phyloP scores from a whole-genome alignment of 2,888 invertebrate species.

The Embidobia sp. region DNA sequence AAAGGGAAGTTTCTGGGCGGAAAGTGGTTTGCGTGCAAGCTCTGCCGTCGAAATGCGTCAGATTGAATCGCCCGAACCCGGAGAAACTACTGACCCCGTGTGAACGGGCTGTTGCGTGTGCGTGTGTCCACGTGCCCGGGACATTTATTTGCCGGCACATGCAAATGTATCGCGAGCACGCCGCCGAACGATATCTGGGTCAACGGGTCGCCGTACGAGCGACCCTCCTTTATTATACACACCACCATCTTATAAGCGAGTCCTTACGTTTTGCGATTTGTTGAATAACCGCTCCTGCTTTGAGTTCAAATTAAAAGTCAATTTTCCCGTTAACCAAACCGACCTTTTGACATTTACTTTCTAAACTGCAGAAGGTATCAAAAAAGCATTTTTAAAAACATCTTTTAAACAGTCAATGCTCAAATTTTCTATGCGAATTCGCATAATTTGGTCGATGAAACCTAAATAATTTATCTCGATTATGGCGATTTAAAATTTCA shows the following conservation, averaged over 20 bases:
- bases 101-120: slow-evolving; percentile 66
- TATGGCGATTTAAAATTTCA: too few species aligned
- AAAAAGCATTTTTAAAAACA: too few species aligned
- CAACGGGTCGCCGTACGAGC: slow-evolving; percentile 69
- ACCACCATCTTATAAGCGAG: slow-evolving; percentile 20
- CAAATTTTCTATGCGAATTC: too few species aligned
- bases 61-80: slow-evolving; percentile 71
- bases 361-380: too few species aligned
- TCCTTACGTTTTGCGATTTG: slow-evolving; percentile 68
- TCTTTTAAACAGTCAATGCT: too few species aligned
- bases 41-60: slow-evolving; percentile 71
- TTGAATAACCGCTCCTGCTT: slow-evolving; percentile 36
- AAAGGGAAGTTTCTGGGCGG: slow-evolving; percentile 58
- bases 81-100: slow-evolving; percentile 71
- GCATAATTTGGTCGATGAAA: too few species aligned
- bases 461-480: too few species aligned
- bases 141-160: slow-evolving; percentile 74
- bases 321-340: too few species aligned
- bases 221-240: slow-evolving; percentile 53
- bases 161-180: slow-evolving; percentile 69
- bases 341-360: too few species aligned
- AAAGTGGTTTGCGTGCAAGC: slow-evolving; percentile 71
- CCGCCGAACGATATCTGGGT: slow-evolving; percentile 69
- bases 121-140: slow-evolving; percentile 69
- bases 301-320: slow-evolving; percentile 27